Percentiles rank a stretch among this genome's conserved stretches.
phyloP scores from a whole-genome alignment of 2,888 invertebrate species.

The Trichopoda pennipes region DNA sequence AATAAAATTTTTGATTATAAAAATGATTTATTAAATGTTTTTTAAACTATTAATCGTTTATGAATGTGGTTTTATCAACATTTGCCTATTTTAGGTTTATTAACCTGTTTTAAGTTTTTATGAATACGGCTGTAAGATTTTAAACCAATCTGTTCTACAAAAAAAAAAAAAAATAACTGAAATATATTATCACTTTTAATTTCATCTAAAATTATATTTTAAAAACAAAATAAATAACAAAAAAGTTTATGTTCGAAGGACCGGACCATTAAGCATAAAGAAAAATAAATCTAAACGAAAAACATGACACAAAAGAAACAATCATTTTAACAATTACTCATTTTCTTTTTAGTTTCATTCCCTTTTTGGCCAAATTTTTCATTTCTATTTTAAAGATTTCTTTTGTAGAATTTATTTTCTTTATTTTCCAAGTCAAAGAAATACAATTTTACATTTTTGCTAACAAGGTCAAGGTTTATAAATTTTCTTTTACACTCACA shows the following conservation, averaged over 20 bases:
- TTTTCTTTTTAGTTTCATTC: not conserved
- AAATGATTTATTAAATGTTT: too few species aligned
- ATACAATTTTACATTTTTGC: not conserved
- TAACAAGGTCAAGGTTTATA: conserved; percentile 21
- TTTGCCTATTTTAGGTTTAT: too few species aligned
- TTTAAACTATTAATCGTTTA: too few species aligned
- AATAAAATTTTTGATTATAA: too few species aligned
- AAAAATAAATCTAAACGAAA: not conserved
- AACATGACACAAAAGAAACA: not conserved
- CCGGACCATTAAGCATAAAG: not conserved
- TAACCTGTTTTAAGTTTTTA: too few species aligned
- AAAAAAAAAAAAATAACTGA: too few species aligned
- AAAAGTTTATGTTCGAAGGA: not conserved
- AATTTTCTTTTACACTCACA: not conserved
- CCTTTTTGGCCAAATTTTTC: not conserved
- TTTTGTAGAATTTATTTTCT: not conserved
- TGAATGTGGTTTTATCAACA: too few species aligned
- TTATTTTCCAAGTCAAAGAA: not conserved
- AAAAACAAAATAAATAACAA: not conserved
- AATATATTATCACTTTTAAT: too few species aligned
- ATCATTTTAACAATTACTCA: not conserved
- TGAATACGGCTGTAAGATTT: too few species aligned
- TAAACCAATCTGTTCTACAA: too few species aligned
- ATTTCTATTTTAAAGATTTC: not conserved
- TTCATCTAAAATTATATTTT: not conserved